These are phyloP conservation scores for Graptemys geographica DNA, from an alignment of 2,797 vertebrate species.

Conservation along the genomic window DNA sequence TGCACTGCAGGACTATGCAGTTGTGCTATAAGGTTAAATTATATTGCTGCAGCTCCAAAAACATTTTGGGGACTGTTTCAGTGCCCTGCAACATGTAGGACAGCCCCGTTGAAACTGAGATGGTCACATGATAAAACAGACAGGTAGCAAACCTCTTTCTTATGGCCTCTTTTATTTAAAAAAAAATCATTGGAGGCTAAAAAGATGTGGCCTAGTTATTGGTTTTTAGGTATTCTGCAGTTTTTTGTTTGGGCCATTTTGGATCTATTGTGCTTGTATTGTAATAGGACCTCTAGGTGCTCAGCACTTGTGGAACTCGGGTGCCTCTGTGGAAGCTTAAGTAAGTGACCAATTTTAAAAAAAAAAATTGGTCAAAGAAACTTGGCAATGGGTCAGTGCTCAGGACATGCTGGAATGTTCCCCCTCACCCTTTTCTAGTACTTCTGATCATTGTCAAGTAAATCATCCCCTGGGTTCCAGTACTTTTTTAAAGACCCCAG, in stretches of 20 bases:
- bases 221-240: background rate
- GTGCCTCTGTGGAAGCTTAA: background rate
- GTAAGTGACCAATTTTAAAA: background rate
- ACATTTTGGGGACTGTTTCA: background rate
- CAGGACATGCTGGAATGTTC: too few species aligned
- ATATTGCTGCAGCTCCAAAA: background rate
- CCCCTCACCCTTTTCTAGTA: too few species aligned
- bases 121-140: constrained; percentile 4
- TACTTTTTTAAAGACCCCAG: too few species aligned
- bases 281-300: background rate
- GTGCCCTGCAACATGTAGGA: background rate
- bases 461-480: too few species aligned
- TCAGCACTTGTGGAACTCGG: background rate
- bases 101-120: background rate
- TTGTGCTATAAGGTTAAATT: background rate
- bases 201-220: background rate
- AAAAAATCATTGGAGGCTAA: too few species aligned
- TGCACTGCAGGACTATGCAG: background rate
- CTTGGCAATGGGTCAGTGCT: background rate
- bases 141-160: background rate
- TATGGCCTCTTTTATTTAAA: background rate
- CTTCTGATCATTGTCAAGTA: too few species aligned
- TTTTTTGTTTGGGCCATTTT: background rate
- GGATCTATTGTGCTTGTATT: background rate
- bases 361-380: background rate